Evolutionary conservation across 2,888 invertebrate species (phyloP), one percentile per base, ranked within the genome.

Genomic region (Taphrorychus bicolor): DNA sequence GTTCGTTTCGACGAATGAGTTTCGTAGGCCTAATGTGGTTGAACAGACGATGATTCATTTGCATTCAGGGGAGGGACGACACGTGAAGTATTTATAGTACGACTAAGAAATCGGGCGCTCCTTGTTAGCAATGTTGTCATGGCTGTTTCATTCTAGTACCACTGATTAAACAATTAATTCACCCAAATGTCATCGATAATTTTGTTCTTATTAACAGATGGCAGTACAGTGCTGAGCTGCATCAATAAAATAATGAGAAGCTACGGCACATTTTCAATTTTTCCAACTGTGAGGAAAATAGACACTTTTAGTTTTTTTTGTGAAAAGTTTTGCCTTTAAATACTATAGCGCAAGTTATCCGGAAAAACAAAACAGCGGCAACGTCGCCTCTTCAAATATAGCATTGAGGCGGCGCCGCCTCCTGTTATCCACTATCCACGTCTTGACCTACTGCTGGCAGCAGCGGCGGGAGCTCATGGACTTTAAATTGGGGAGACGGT

Each of bases 361-460:
- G 11, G 32, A 3, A 11, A 32, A 45, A 45, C 45, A 17, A 7
- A 32, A 57, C 11, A 45, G 16, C 42, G 66, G 57, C 61, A 67
- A 62, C 57, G 40, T 40, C 51, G 56, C 22, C 18, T 9, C 19
- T 18, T 17, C 18, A 57, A 24, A 41, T 21, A 23, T 21, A 23
- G 52, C 42, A 63, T 51, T 41, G 57, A 57, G 57, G 24, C 63
- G 63, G 42, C 63, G 63, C 57, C 63, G 63, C 57, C 63, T 63
- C 49, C 40, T 63, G 57, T 18, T 18, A 54, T 56, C 42, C 60
- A 24, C 66, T 18, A 63, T 57, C 45, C 61, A 32, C 66, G 73
- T 71, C 74, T 75, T 78, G 77, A 78, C 78, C 77, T 77, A 78
- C 76, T 78, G 77, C 74, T 75, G 65, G 69, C 67, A 65, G n/a